phyloP scores from a whole-genome alignment of 2,113 vertebrate genomes.

The Archocentrus centrarchus region DNA sequence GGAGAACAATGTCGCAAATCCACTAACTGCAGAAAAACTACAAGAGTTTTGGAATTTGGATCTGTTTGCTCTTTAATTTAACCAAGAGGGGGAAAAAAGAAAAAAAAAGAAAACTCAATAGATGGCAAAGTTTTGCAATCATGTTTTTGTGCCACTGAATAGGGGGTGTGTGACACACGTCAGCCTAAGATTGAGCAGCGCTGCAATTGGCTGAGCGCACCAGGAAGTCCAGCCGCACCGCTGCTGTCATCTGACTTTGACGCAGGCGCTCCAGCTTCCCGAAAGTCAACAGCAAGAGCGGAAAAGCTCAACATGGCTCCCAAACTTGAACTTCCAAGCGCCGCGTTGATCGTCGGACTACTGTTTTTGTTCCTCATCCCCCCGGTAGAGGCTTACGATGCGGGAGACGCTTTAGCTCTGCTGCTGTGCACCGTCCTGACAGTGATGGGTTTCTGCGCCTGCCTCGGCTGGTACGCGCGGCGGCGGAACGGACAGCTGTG shows the following conservation, averaged over 20 bases:
- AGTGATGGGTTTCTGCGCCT: slow-evolving; percentile 88
- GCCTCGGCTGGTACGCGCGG: slow-evolving; percentile 91
- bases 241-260: slow-evolving; percentile 61
- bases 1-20: slow-evolving; percentile 6
- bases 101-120: neutral
- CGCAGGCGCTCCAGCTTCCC: slow-evolving; percentile 49
- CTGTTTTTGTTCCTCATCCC: slow-evolving; percentile 79
- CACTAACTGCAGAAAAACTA: neutral
- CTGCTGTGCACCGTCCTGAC: slow-evolving; percentile 84
- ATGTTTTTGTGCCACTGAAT: neutral
- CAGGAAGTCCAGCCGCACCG: slow-evolving; percentile 54
- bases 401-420: slow-evolving; percentile 88
- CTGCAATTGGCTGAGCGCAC: slow-evolving; percentile 67
- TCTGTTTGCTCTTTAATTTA: neutral
- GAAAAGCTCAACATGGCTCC: slow-evolving; percentile 82
- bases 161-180: neutral
- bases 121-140: neutral
- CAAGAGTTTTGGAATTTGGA: neutral
- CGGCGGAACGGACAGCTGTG: slow-evolving; percentile 85
- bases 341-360: slow-evolving; percentile 59
- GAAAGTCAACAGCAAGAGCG: slow-evolving; percentile 45
- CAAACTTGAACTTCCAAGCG: slow-evolving; percentile 16
- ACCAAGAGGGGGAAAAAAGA: neutral
- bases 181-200: neutral
- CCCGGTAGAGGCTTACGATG: slow-evolving; percentile 86